Evolutionary conservation across 1,140 invertebrate genomes (phyloP), one percentile per base, ranked within the genome.

Genomic region (Tetranychus urticae): DNA sequence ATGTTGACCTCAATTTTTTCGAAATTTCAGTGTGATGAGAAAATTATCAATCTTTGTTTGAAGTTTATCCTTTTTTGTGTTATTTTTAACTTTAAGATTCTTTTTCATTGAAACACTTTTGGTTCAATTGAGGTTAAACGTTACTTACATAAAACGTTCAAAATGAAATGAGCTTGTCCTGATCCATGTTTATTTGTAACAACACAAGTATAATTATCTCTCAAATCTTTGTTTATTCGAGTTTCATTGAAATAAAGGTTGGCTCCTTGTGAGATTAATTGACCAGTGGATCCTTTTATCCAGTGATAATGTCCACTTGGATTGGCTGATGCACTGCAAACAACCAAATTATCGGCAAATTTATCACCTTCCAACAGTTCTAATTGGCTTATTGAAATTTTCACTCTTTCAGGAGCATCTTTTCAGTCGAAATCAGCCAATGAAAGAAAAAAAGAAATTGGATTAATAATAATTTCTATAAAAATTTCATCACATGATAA

Each of bases 401-500:
- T 82, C 65, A 88, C 80, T 67, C 86, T 82, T 68, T 88, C 84
- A 7, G 88, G 88, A 60, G 87, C 83, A 79, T 85, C 88, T 91
- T 74, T 50, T 68, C 10, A 42, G 1, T 10, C 39, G 5, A 5
- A 42, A 1, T 10, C 5, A 42, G 39, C 0, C 5, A 42, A 42
- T 42, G 10, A 42, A 42, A 5, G 10, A 42, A 42, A 10, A 42
- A 10, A 42, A 42, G 10, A 42, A 5, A 42, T 6, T 42, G 5
- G 10, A 42, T 42, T 6, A 5, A 6, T 42, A 10, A 42, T 42
- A 6, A 10, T 42, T 42, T 6, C 10, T 1, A 42, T 6, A 42
- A 10, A 42, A 42, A 23, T 0, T 23, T 23, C 23, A 23, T 23
- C 23, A 0, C 23, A 23, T 23, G 23, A 23, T 23, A 23, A 0